Base-by-base conservation (phyloP, 2,797 vertebrate genomes). In the Esox lucius region DNA sequence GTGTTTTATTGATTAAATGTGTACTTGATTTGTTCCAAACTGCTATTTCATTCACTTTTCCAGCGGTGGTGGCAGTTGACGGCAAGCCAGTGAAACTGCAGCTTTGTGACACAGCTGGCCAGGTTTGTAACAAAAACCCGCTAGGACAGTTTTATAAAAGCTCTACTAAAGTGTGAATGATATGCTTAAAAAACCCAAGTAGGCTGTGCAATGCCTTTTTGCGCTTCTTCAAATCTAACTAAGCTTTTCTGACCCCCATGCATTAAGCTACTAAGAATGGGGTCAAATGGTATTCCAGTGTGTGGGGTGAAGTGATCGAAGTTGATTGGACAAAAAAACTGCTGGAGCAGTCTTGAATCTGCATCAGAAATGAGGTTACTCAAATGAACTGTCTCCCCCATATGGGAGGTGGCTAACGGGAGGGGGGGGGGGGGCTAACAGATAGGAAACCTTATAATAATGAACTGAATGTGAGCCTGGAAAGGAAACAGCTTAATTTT, bases 101-200 rank as follows among this genome's bases (percentile, higher is more conserved):
- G 87, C 97, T 99, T 78, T 98, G 97, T 95, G 97, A 99, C 90
- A 98, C 97, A 75, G 97, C 97, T 13, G 97, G 97, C 89, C 97
- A 99, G 94, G 97, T 98, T 73, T 93, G 96, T 64, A 75, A 42
- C 26, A n/a, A 5, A 8, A 48, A 51, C n/a, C 64, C 17, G 16
- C 8, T 31, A 31, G 0, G 31, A 35, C 28, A 33, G 26, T 65
- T 65, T 65, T 28, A 64, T 31, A 28, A 5, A 1, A 64, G 15
- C 24, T 28, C 62, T 6, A 64, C 26, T 31, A 28, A 26, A 31
- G 26, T 64, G 26, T 28, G 28, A 8, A 65, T 26, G 22, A 61
- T 61, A 4, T 61, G 56, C 9, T 22, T 56, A 68, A n/a, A 68
- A 68, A 42, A 39, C 5, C 39, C 39, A 68, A 42, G 39, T 26